Base-by-base conservation (phyloP, 92 coral and sea anemone species). In the Paramuricea clavata region DNA sequence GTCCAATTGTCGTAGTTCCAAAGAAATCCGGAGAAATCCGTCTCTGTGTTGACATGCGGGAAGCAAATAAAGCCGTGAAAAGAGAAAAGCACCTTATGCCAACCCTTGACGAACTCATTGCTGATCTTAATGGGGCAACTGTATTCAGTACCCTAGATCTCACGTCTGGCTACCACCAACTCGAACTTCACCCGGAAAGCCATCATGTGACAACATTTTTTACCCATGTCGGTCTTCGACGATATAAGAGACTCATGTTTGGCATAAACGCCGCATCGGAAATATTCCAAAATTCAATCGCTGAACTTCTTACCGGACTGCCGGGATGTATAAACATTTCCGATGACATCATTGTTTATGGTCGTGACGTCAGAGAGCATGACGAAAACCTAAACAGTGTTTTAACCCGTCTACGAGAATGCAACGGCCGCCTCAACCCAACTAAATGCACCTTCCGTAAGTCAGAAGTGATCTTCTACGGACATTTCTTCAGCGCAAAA, bases 381-480 rank as follows among this genome's bases (percentile, higher is more conserved):
- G 73, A 67, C 11, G 73, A 67, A 30, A 67, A 67, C 73, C 41
- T 67, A n/a, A 12, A 30, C 19, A 36, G 41, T n/a, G 73, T 67
- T n/a, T n/a, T n/a, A n/a, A n/a, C n/a, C n/a, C n/a, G n/a, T n/a
- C n/a, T n/a, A n/a, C n/a, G n/a, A n/a, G 28, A 61, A 47, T 17
- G 13, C 7, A 10, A 15, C 54, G 25, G 23, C 8, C 23, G 10
- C 25, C 31, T 61, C 27, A 61, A 61, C 31, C 69, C 5, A 19
- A 26, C 7, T 6, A 61, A 61, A 61, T 61, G 31, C 69, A 5
- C 65, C 28, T 57, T 57, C n/a, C 28, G 65, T 16, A 19, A 57
- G 5, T 26, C 73, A 30, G 73, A 67, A 67, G 73, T 67, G 73
- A 26, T 67, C 3, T 54, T 54, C 27, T 54, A 17, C 26, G 62